These are phyloP conservation scores for Cynocephalus volans DNA, from an alignment of 2,113 vertebrate species.

Conservation along the genomic window DNA sequence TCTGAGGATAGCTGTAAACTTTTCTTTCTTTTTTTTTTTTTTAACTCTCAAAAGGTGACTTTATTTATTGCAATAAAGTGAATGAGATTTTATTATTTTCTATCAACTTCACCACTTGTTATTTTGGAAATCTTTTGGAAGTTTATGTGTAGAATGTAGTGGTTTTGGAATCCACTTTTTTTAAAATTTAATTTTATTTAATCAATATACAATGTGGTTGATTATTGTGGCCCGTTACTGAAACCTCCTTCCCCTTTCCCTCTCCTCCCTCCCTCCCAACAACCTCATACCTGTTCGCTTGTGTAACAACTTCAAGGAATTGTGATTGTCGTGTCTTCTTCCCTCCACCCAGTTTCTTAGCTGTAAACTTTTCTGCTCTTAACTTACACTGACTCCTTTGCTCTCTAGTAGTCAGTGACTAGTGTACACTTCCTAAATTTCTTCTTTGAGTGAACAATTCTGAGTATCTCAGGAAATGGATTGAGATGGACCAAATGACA, in stretches of 20 bases:
- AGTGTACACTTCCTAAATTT: not conserved
- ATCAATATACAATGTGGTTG: too few relatives aligned
- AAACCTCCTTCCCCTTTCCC: too few relatives aligned
- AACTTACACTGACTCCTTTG: not conserved
- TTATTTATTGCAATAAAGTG: not conserved
- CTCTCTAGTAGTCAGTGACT: not conserved
- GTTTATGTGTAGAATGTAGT: not conserved
- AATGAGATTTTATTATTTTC: constrained; percentile 51
- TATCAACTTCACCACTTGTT: constrained; percentile 26
- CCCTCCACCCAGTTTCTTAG: too few relatives aligned
- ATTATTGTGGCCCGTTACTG: too few relatives aligned
- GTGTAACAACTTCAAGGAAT: too few relatives aligned
- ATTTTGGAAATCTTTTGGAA: constrained; percentile 45
- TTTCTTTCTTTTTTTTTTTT: not conserved
- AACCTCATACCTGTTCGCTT: too few relatives aligned
- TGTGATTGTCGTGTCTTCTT: too few relatives aligned
- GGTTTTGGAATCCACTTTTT: not conserved
- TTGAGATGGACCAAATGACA: not conserved
- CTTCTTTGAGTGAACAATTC: not conserved
- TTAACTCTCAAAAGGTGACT: constrained; percentile 37
- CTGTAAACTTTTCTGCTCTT: not conserved
- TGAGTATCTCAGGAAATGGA: not conserved
- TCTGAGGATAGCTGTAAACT: not conserved
- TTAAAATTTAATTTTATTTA: too few relatives aligned
- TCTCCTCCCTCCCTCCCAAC: too few relatives aligned